These are phyloP conservation scores for Ips nitidus DNA, from an alignment of 1,140 invertebrate genomes.

Conservation along the genomic window DNA sequence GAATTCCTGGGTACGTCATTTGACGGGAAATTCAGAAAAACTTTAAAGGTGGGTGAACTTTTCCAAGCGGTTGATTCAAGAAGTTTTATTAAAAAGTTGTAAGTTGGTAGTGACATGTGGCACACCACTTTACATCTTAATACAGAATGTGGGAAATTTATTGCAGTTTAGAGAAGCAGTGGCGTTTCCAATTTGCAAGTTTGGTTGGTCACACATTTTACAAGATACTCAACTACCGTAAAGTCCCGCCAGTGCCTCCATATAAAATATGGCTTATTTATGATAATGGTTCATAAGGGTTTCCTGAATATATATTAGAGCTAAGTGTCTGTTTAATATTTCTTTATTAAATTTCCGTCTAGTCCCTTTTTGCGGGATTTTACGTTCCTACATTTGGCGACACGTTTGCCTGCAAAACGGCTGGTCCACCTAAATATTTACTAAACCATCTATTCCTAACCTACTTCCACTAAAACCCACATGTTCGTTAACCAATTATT, in stretches of 20 bases:
- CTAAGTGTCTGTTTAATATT: slow-evolving; percentile 36
- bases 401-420: too few relatives aligned
- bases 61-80: too few relatives aligned
- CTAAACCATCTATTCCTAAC: not conserved
- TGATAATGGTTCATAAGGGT: slow-evolving; percentile 22
- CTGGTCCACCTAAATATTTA: too few relatives aligned
- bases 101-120: not conserved
- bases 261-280: slow-evolving; percentile 33
- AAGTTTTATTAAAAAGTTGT: too few relatives aligned
- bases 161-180: not conserved
- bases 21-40: not conserved
- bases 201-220: too few relatives aligned
- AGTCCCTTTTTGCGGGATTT: not conserved
- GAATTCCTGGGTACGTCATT: not conserved
- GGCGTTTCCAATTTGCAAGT: not conserved
- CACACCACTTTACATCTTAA: not conserved
- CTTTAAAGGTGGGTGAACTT: not conserved
- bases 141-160: not conserved
- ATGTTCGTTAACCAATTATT: slow-evolving; percentile 1
- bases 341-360: slow-evolving; percentile 32
- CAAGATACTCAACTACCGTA: too few relatives aligned
- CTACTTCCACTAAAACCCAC: not conserved
- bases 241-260: not conserved
- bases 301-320: slow-evolving; percentile 31
- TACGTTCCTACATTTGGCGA: not conserved